Base-by-base conservation (phyloP, 2,113 vertebrate species). In the Sorex araneus region DNA sequence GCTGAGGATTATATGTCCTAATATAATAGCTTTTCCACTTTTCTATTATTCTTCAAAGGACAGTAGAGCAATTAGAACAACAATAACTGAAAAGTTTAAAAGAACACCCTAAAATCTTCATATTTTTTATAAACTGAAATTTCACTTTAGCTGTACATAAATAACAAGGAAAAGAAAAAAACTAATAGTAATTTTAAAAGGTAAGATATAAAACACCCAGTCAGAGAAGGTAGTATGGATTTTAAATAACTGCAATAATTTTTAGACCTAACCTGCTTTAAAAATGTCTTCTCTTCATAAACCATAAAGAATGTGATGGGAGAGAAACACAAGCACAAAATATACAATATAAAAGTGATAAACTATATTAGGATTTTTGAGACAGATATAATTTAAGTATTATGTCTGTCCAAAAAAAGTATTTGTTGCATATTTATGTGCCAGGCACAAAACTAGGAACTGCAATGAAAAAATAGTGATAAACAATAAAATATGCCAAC, bases 191-290 rank as follows among this genome's bases (percentile, higher is more conserved):
- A 75, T 43, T 21, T 23, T 70, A 82, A 81, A 85, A 4, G 2
- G 4, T 70, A 57, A 93, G 69, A 76, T n/a, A 66, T 60, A 23
- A 43, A 92, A 47, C 45, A 78, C 25, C 67, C 78, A 71, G 50
- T 69, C 74, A 28, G 45, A 90, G 32, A 74, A 69, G 19, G 36
- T 47, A 15, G 40, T 70, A 28, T 40, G n/a, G 10, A 81, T 85
- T 93, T 88, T 81, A 71, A 84, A 76, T 80, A 77, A 77, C 28
- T 85, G 6, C 18, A 67, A 36, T 32, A 86, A 43, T 43, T 90
- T 87, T 80, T 50, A 50, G 67, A 92, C 63, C 40, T 66, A 89
- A 87, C 2, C 16, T 77, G n/a, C 27, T 90, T 87, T 92, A 28
- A 88, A 84, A 77, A n/a, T 34, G 4, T 82, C 23, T 85, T 34